Conservation (phyloP, 2,888 invertebrate genomes). For the Gastrophysa polygoni region DNA sequence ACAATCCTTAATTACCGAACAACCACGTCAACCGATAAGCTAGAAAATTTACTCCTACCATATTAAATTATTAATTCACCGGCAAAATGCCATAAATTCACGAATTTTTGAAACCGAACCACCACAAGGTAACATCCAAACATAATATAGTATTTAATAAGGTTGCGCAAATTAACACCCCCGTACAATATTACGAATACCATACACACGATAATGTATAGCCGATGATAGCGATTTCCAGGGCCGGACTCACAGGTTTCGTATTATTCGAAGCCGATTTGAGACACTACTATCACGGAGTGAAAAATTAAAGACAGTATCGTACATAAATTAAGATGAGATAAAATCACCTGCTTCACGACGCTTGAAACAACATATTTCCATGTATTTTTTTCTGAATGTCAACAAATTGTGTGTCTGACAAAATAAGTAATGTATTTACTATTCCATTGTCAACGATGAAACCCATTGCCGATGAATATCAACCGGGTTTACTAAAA, state of each 20-base stretch:
- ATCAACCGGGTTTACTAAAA: no score
- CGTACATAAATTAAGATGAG: no score
- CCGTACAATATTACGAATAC: slow-evolving; percentile 56
- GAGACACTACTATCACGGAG: no score
- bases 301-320: no score
- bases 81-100: slow-evolving; percentile 50
- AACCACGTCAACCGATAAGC: slow-evolving; percentile 37
- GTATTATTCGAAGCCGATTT: background rate
- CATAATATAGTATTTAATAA: slow-evolving; percentile 61
- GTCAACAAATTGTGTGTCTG: no score
- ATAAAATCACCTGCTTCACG: no score
- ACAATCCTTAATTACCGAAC: slow-evolving; percentile 36
- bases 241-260: slow-evolving; percentile 16
- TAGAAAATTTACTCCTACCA: slow-evolving; percentile 39
- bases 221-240: slow-evolving; percentile 42
- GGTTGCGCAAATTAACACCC: slow-evolving; percentile 57
- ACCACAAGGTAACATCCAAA: slow-evolving; percentile 50
- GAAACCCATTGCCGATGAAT: no score
- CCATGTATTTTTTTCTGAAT: no score
- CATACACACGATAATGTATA: slow-evolving; percentile 56
- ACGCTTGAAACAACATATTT: no score
- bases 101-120: slow-evolving; percentile 52
- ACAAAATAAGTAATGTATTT: no score
- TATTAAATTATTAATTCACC: slow-evolving; percentile 51
- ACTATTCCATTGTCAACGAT: no score